phyloP scores from a whole-genome alignment of 2,888 invertebrate genomes.

The Mamestra brassicae region DNA sequence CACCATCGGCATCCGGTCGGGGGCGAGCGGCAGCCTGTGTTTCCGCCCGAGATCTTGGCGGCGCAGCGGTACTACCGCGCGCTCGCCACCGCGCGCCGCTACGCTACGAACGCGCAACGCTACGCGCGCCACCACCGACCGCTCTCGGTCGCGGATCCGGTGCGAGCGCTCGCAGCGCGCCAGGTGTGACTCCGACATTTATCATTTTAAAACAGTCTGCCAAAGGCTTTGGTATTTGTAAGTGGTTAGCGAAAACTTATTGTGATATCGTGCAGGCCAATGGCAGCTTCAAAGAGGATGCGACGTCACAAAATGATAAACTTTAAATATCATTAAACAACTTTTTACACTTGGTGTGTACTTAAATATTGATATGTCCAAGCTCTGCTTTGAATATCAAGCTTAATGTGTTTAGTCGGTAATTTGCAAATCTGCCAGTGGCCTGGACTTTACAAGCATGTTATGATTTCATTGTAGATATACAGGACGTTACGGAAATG shows the following conservation, averaged over 20 bases:
- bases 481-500: conserved; percentile 4
- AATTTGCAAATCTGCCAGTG: conserved; percentile 31
- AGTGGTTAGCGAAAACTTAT: conserved; percentile 1
- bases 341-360: neutral
- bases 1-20: conserved; percentile 49
- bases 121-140: conserved; percentile 3
- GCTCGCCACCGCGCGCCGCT: neutral
- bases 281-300: conserved; percentile 15
- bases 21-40: conserved; percentile 5
- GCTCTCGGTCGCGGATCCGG: neutral
- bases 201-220: conserved; percentile 21
- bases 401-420: neutral
- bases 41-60: conserved; percentile 44
- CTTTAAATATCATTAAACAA: too few relatives aligned
- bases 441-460: conserved; percentile 49
- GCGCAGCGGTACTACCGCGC: conserved; percentile 13
- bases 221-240: conserved; percentile 37
- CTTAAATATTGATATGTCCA: neutral
- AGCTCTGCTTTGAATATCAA: neutral
- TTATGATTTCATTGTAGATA: conserved; percentile 35
- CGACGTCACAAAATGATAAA: too few relatives aligned
- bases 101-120: conserved; percentile 5
- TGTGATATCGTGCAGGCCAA: conserved; percentile 37
- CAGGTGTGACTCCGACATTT: conserved; percentile 37
- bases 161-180: conserved; percentile 2